Conservation (phyloP, 2,888 invertebrate species). For the Argynnis bischoffii region DNA sequence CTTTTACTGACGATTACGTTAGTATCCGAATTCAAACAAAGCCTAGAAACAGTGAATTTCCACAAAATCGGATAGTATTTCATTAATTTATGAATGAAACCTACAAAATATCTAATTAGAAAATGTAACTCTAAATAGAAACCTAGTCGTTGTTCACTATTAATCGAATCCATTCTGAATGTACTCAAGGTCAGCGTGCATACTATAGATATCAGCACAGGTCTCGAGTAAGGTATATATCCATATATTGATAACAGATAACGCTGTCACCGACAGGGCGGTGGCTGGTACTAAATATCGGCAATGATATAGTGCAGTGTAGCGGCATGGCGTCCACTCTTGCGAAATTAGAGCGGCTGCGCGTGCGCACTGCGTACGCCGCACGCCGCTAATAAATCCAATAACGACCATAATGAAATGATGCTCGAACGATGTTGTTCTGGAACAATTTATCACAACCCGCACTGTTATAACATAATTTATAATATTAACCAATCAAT, state of each 20-base stretch:
- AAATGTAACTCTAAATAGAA: slow-evolving; percentile 38
- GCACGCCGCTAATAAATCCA: slow-evolving; percentile 44
- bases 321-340: slow-evolving; percentile 57
- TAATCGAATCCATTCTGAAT: slow-evolving; percentile 41
- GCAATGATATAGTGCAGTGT: slow-evolving; percentile 66
- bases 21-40: too few relatives aligned
- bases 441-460: slow-evolving; percentile 38
- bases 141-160: slow-evolving; percentile 39
- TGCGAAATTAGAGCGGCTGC: slow-evolving; percentile 76
- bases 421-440: slow-evolving; percentile 32
- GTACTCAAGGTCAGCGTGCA: slow-evolving; percentile 41
- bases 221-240: slow-evolving; percentile 64
- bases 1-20: too few relatives aligned
- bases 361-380: slow-evolving; percentile 46
- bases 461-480: slow-evolving; percentile 41
- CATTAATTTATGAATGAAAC: neutral
- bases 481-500: slow-evolving; percentile 34
- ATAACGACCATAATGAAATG: slow-evolving; percentile 42
- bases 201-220: slow-evolving; percentile 59
- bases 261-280: slow-evolving; percentile 72
- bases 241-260: slow-evolving; percentile 80
- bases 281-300: slow-evolving; percentile 68
- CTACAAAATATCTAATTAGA: slow-evolving; percentile 40
- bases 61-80: neutral
- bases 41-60: too few relatives aligned